These are phyloP conservation scores for Chrysopilus asiliformis DNA, from an alignment of 2,888 invertebrate genomes.

Conservation along the genomic window DNA sequence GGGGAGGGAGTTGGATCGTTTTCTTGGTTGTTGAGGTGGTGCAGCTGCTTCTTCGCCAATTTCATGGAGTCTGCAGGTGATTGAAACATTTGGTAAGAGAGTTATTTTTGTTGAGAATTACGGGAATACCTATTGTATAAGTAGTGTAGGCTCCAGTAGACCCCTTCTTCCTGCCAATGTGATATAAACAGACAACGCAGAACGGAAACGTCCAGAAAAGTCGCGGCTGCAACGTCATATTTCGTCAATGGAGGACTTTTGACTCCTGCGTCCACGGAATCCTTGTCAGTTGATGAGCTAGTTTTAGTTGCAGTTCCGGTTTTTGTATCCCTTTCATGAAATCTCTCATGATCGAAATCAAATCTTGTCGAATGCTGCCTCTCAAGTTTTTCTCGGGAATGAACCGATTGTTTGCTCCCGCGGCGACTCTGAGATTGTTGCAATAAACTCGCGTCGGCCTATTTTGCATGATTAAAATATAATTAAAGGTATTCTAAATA, in stretches of 20 bases:
- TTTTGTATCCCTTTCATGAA: constrained; percentile 23
- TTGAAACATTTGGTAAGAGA: neutral
- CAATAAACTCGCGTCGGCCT: constrained; percentile 68
- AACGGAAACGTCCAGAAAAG: constrained; percentile 93
- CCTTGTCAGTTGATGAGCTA: constrained; percentile 58
- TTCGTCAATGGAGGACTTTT: constrained; percentile 18
- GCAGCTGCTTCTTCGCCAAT: constrained; percentile 69
- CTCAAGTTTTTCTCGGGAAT: constrained; percentile 27
- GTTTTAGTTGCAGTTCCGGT: constrained; percentile 20
- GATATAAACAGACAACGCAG: constrained; percentile 88
- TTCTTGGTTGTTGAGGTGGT: constrained; percentile 63
- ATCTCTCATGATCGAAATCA: constrained; percentile 30
- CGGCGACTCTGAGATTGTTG: constrained; percentile 40
- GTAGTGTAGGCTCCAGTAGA: constrained; percentile 92
- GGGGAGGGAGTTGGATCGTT: constrained; percentile 84
- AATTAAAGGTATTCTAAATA: neutral
- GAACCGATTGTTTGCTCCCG: constrained; percentile 32
- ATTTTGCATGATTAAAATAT: neutral
- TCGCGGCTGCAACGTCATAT: constrained; percentile 66
- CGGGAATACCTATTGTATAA: constrained; percentile 62
- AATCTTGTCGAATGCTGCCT: constrained; percentile 29
- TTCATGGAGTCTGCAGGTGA: constrained; percentile 54
- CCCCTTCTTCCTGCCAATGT: constrained; percentile 97
- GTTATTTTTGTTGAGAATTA: neutral
- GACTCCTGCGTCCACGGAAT: constrained; percentile 52